phyloP scores from a whole-genome alignment of 92 coral and sea anemone genomes.

The Meandrina meandrites region DNA sequence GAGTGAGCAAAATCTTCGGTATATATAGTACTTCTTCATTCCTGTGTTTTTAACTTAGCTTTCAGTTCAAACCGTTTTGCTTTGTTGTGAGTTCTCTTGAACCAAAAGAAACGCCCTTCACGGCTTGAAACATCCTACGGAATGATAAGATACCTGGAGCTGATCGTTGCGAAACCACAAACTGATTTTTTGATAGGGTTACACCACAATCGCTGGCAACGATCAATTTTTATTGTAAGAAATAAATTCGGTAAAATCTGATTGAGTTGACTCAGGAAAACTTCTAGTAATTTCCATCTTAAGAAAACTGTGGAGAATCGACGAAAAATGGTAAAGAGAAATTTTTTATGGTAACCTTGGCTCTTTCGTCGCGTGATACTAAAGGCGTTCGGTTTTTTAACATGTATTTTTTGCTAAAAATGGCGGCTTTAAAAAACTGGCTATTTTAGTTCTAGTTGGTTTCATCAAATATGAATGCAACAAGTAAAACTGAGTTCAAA shows the following conservation, averaged over 20 bases:
- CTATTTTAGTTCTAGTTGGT: background rate
- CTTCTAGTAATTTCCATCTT: background rate
- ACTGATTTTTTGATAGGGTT: background rate
- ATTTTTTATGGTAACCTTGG: background rate
- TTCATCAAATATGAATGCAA: conserved; percentile 21
- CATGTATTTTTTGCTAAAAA: background rate
- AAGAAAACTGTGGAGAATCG: background rate
- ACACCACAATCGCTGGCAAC: background rate
- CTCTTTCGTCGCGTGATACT: background rate
- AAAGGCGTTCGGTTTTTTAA: background rate
- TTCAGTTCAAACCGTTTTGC: background rate
- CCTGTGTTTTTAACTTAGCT: background rate
- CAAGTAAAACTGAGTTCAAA: background rate
- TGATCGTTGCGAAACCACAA: background rate
- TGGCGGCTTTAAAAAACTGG: background rate
- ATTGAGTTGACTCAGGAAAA: background rate
- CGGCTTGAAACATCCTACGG: background rate
- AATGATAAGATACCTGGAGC: background rate
- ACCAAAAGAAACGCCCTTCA: conserved; percentile 27
- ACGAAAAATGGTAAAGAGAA: background rate
- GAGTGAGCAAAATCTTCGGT: background rate
- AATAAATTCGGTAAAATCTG: background rate
- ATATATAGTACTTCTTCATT: background rate
- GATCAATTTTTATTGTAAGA: background rate
- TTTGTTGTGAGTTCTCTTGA: background rate